Evolutionary conservation across 1,140 invertebrate genomes (phyloP).

Genomic region (Campoletis sonorensis): DNA sequence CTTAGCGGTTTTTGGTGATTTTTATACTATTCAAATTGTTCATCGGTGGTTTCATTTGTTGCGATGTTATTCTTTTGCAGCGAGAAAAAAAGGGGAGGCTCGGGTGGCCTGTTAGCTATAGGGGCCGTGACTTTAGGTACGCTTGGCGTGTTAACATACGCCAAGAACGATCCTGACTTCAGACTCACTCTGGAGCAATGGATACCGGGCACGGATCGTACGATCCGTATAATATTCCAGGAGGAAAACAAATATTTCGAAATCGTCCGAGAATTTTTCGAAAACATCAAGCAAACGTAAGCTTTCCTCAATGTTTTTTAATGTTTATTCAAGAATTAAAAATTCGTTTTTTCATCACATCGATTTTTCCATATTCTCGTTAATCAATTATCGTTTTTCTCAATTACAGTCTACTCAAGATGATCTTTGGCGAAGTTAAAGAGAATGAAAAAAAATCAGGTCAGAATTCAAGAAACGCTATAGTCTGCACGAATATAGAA

Average conservation of each 20-base stretch:
- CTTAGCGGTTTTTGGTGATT: not conserved
- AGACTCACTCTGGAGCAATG: conserved; percentile 81
- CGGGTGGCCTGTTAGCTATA: conserved; percentile 73
- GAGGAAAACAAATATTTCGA: conserved; percentile 80
- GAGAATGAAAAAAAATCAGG: conserved; percentile 59
- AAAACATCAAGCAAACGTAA: conserved; percentile 67
- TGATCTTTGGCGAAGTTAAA: conserved; percentile 53
- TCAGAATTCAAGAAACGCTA: conserved; percentile 55
- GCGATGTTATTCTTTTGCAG: conserved; percentile 48
- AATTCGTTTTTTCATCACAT: not conserved
- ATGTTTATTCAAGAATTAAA: too few species aligned
- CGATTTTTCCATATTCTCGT: too few species aligned
- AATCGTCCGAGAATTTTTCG: conserved; percentile 65
- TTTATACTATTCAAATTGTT: conserved; percentile 7
- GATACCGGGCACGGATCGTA: conserved; percentile 81
- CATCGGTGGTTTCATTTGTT: not conserved
- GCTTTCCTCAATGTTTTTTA: conserved; percentile 39
- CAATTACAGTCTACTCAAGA: conserved; percentile 59
- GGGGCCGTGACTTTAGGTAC: conserved; percentile 78
- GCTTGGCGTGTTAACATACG: conserved; percentile 76
- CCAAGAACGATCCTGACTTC: conserved; percentile 83
- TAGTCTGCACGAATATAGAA: conserved; percentile 59
- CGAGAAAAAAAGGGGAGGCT: conserved; percentile 58
- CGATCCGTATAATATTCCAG: conserved; percentile 82
- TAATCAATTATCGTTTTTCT: not conserved